phyloP scores from a whole-genome alignment of 2,888 invertebrate species.

The Campoplex nolae region DNA sequence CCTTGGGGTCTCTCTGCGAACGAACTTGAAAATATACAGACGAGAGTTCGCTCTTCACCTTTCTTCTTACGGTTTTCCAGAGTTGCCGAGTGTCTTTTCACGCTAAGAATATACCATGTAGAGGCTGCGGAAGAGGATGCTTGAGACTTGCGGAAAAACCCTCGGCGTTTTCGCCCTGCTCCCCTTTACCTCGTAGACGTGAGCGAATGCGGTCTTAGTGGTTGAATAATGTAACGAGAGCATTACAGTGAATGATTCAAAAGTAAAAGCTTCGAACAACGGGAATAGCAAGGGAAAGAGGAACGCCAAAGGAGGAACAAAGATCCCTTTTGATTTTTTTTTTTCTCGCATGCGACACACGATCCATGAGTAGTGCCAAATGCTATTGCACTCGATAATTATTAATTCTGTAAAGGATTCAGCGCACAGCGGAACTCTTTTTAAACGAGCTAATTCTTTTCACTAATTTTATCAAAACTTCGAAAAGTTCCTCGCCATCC shows the following conservation, averaged over 20 bases:
- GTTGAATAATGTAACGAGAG: conserved; percentile 81
- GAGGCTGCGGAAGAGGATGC: conserved; percentile 64
- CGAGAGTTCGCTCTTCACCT: conserved; percentile 20
- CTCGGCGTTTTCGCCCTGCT: conserved; percentile 20
- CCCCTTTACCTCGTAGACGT: conserved; percentile 30
- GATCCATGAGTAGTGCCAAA: neutral
- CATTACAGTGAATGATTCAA: conserved; percentile 81
- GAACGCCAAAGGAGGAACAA: neutral
- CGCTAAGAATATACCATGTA: conserved; percentile 35
- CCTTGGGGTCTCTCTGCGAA: neutral
- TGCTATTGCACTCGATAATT: neutral
- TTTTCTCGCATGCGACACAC: neutral
- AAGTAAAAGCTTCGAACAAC: conserved; percentile 80
- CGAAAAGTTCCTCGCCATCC: neutral
- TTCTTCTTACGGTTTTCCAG: conserved; percentile 3
- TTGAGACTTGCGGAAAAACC: conserved; percentile 73
- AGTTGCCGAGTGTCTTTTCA: conserved; percentile 63
- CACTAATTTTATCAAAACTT: neutral
- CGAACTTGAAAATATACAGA: conserved; percentile 31
- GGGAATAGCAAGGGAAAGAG: conserved; percentile 63
- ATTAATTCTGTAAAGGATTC: neutral
- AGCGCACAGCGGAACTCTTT: neutral
- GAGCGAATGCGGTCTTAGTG: conserved; percentile 74
- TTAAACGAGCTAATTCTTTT: neutral
- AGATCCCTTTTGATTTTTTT: conserved; percentile 35